Evolutionary conservation across 2,888 invertebrate species (phyloP), one percentile per base, ranked within the genome.

Genomic region (Polia nebulosa): DNA sequence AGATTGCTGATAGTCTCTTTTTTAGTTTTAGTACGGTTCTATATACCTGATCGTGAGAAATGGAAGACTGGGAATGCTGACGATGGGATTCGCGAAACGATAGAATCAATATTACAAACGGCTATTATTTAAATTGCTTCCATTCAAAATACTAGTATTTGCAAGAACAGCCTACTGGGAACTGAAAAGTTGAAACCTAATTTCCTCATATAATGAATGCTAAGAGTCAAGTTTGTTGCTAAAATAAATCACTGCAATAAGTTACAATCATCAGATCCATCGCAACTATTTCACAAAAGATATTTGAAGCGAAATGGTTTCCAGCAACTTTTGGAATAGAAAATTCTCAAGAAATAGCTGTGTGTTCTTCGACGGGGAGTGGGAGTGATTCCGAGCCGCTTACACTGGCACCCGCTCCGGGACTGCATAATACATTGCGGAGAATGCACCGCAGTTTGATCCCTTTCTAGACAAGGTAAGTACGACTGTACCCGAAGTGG

Each of bases 341-440:
- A 91, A 90, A 90, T 93, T 91, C 89, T 87, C 88, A 85, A 87
- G 89, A 87, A 90, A 91, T 88, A 90, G 89, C 87, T 88, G 86
- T 88, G 85, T 91, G 91, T 92, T 91, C 90, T 88, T 88, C 84
- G 87, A 78, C 84, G 85, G 87, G 84, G 78, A 84, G 78, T 69
- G 75, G 87, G 89, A 93, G 94, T 92, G 94, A 92, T 92, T 93
- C 89, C 89, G 92, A 93, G 94, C 92, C 92, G 94, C 94, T 94
- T 93, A 94, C 91, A 91, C 88, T 86, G 89, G 88, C 90, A 89
- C 88, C 88, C 91, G 90, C 86, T 83, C 87, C 83, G 89, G 83
- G 90, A 92, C 94, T 95, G 95, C 95, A 95, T 95, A 95, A 95
- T 94, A 95, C 94, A 95, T 95, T 90, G 92, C 92, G 88, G 91